Percentiles rank a stretch among this genome's conserved stretches.
These are phyloP conservation scores for Sebastes alutus DNA, from an alignment of 2,797 vertebrate species.

Conservation along the genomic window DNA sequence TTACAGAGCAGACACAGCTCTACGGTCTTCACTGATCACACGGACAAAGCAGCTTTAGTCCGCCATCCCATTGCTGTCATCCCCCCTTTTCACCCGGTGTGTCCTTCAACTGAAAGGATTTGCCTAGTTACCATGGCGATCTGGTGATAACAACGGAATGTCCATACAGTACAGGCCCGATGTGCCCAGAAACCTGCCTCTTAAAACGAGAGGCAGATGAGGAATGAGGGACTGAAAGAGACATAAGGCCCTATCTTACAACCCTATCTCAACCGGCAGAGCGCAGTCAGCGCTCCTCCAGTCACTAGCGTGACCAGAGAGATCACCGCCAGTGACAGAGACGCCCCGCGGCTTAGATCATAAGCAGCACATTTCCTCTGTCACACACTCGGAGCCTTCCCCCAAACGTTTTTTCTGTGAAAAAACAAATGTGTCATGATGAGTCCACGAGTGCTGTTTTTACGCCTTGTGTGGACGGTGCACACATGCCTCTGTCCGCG, in stretches of 20 bases:
- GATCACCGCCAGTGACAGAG: too few relatives aligned
- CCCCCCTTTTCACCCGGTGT: slow-evolving; percentile 45
- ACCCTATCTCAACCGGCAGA: too few relatives aligned
- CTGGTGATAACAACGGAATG: slow-evolving; percentile 35
- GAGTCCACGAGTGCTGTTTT: too few relatives aligned
- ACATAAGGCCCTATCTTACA: background rate
- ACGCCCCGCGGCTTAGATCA: too few relatives aligned
- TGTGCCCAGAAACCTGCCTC: background rate
- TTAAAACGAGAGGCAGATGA: background rate
- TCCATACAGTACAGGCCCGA: slow-evolving; percentile 30
- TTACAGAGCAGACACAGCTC: slow-evolving; percentile 13
- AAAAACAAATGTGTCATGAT: too few relatives aligned
- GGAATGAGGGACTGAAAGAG: background rate
- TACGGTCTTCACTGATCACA: slow-evolving; percentile 17
- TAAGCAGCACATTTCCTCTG: too few relatives aligned
- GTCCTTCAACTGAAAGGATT: slow-evolving; percentile 44
- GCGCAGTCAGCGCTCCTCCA: too few relatives aligned
- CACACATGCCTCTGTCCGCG: too few relatives aligned
- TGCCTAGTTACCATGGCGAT: slow-evolving; percentile 51
- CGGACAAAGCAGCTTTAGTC: slow-evolving; percentile 60
- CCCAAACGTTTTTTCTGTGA: too few relatives aligned
- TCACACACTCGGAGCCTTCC: too few relatives aligned
- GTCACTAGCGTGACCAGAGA: too few relatives aligned
- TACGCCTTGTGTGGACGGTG: too few relatives aligned
- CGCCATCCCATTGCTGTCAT: slow-evolving; percentile 39